These are phyloP conservation scores for Muricea muricata DNA, from an alignment of 92 coral and sea anemone genomes.

Conservation along the genomic window DNA sequence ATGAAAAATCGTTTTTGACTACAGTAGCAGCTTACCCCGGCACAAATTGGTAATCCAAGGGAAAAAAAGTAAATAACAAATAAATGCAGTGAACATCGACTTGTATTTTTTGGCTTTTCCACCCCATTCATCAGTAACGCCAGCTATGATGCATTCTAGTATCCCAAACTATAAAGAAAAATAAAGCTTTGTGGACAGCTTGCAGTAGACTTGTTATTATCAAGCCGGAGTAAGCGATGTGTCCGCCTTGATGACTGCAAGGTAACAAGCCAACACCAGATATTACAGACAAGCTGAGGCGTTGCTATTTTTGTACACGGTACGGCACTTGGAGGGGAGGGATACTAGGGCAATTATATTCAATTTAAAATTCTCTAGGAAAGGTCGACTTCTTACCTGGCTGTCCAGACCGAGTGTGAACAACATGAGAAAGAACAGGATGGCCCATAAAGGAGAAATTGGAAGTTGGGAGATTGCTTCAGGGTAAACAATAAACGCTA, in stretches of 20 bases:
- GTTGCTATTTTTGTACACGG: no score
- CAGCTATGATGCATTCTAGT: constrained; percentile 95
- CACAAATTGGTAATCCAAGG: constrained; percentile 79
- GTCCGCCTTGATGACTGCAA: no score
- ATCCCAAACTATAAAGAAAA: constrained; percentile 79
- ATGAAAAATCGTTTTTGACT: no score
- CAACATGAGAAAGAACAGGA: constrained; percentile 79
- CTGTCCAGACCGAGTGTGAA: constrained; percentile 88
- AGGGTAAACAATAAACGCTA: constrained; percentile 74
- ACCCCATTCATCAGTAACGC: constrained; percentile 81
- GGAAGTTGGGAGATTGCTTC: constrained; percentile 83
- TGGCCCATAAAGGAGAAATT: constrained; percentile 72
- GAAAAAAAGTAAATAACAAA: constrained; percentile 79
- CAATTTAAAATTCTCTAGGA: no score
- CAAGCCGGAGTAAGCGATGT: no score
- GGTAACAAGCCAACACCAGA: no score
- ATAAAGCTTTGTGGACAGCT: background rate
- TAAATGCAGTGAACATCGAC: constrained; percentile 71
- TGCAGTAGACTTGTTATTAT: no score
- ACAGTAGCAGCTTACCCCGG: constrained; percentile 67
- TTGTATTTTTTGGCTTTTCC: constrained; percentile 71
- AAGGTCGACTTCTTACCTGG: constrained; percentile 65
- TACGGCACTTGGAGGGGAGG: no score
- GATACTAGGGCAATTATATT: no score
- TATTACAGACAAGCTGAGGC: no score